phyloP scores from a whole-genome alignment of 2,113 vertebrate genomes.

The Hemichromis elongatus region DNA sequence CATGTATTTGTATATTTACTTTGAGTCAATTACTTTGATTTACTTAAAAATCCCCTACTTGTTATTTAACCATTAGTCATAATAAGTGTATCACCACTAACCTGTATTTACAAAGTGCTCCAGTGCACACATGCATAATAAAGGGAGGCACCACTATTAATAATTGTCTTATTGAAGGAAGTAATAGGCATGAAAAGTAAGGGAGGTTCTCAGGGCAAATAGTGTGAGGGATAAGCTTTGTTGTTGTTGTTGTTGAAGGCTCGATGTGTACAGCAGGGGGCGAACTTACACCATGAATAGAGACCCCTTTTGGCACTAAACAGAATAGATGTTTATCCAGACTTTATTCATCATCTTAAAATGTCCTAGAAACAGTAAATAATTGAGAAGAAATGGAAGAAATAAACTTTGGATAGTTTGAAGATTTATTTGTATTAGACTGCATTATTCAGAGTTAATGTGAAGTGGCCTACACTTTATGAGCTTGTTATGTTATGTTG shows the following conservation, averaged over 20 bases:
- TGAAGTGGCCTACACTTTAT: neutral
- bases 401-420: neutral
- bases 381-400: neutral
- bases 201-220: neutral
- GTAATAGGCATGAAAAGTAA: neutral
- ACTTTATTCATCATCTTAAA: neutral
- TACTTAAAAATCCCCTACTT: neutral
- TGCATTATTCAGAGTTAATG: neutral
- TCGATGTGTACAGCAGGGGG: slow-evolving; percentile 38
- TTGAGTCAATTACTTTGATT: neutral
- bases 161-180: neutral
- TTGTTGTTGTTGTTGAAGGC: neutral
- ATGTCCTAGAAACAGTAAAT: neutral
- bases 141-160: slow-evolving; percentile 26
- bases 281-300: slow-evolving; percentile 1
- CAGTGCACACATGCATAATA: neutral
- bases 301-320: neutral
- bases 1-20: neutral
- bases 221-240: neutral
- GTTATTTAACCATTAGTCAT: neutral
- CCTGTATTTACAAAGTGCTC: neutral
- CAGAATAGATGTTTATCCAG: neutral
- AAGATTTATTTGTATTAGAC: neutral
- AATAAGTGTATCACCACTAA: neutral
- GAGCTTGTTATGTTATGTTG: neutral